A percentile compares a stretch with the other conserved stretches of the same genome.
phyloP scores from a whole-genome alignment of 2,113 vertebrate genomes.

The human (Homo sapiens) region DNA sequence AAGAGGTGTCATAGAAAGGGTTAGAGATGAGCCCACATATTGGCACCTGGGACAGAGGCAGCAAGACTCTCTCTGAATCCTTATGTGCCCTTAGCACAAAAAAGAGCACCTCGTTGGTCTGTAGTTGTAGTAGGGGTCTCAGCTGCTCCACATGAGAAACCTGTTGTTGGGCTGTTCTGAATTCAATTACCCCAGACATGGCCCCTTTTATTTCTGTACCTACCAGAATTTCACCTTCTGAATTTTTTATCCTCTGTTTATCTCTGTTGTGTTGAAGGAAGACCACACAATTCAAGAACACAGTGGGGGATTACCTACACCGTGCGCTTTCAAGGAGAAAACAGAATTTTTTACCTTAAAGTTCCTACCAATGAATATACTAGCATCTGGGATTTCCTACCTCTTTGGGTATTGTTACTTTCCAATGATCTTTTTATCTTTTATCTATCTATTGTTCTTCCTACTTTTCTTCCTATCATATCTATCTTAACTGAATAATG shows the following conservation, averaged over 20 bases:
- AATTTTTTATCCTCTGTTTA: background rate
- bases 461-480: background rate
- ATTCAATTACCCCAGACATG: background rate
- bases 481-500: background rate
- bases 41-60: background rate
- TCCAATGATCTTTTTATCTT: background rate
- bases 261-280: background rate
- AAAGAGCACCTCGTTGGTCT: background rate
- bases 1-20: background rate
- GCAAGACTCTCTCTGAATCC: background rate
- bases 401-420: background rate
- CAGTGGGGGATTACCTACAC: background rate
- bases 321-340: background rate
- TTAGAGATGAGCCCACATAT: background rate
- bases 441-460: background rate
- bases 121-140: background rate
- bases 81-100: background rate
- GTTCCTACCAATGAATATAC: background rate
- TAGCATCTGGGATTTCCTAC: background rate
- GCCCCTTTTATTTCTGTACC: background rate
- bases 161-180: background rate
- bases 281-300: background rate
- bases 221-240: background rate
- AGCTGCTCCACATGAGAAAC: background rate
- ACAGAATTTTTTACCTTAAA: background rate